phyloP scores from a whole-genome alignment of 1,140 invertebrate genomes.

The Pseudomyrmex pallidus region DNA sequence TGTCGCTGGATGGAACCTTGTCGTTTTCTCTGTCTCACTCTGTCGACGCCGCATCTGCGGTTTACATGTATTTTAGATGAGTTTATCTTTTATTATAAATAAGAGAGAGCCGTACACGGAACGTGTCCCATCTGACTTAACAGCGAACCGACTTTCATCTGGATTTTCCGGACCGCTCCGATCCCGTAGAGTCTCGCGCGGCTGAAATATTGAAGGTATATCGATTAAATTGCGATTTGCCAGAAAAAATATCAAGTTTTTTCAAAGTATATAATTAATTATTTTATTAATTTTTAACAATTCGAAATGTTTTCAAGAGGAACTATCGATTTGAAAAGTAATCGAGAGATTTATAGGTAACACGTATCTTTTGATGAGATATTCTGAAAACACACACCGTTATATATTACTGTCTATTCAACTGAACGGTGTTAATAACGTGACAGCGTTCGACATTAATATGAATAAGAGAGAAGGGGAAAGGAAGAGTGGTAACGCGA shows the following conservation, averaged over 20 bases:
- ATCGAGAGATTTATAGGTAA: neutral
- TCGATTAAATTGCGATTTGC: neutral
- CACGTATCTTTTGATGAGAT: neutral
- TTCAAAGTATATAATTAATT: neutral
- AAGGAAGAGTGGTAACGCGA: constrained; percentile 5
- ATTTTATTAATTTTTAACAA: neutral
- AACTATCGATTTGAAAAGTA: neutral
- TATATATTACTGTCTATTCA: no score
- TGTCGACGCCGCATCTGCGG: constrained; percentile 33
- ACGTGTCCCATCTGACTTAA: no score
- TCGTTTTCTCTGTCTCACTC: constrained; percentile 2
- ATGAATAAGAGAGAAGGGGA: neutral
- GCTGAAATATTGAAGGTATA: neutral
- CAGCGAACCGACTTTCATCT: neutral
- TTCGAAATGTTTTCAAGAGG: neutral
- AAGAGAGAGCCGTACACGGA: neutral
- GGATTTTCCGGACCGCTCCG: constrained; percentile 1
- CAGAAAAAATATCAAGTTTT: constrained; percentile 1
- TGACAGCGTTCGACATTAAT: constrained; percentile 24
- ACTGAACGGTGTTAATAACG: constrained; percentile 2
- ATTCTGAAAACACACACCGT: no score
- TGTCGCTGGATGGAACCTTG: constrained; percentile 16
- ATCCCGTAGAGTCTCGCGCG: neutral
- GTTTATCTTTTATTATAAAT: constrained; percentile 26
- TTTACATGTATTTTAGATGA: constrained; percentile 51